Percentiles rank a stretch among this genome's conserved stretches.
phyloP scores from a whole-genome alignment of 2,797 vertebrate species.

The Onychomys torridus region DNA sequence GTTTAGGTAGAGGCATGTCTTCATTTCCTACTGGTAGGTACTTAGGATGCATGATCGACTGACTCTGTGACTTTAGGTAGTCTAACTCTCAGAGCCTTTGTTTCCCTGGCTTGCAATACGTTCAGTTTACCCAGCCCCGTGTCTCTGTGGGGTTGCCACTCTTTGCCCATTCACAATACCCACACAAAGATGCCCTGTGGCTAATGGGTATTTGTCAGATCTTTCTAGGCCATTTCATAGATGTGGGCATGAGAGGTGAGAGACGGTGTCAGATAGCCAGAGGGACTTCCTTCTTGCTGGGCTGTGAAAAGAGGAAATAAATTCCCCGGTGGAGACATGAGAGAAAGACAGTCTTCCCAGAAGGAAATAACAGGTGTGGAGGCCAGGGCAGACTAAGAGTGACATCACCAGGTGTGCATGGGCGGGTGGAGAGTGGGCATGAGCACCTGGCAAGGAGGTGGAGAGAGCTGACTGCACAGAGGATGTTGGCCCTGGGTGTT shows the following conservation, averaged over 20 bases:
- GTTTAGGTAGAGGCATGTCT: neutral
- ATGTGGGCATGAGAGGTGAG: neutral
- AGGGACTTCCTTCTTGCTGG: neutral
- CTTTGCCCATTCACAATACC: neutral
- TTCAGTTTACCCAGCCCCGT: neutral
- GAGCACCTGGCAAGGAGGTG: neutral
- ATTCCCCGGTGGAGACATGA: neutral
- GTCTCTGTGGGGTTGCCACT: neutral
- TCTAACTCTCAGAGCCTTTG: neutral
- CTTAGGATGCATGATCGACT: neutral
- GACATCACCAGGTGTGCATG: fast-evolving
- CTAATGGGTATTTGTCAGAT: neutral
- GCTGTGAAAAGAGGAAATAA: neutral
- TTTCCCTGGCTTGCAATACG: neutral
- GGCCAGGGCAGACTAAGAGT: neutral
- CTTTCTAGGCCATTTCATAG: neutral
- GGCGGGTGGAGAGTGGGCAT: neutral
- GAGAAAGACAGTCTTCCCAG: neutral
- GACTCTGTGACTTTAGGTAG: neutral
- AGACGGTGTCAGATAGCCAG: neutral
- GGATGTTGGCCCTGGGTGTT: too few species aligned
- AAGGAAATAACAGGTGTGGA: neutral
- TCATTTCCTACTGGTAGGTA: neutral
- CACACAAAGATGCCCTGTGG: neutral
- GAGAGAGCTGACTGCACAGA: too few species aligned